Evolutionary conservation across 2,113 vertebrate genomes (phyloP).

Genomic region (Rhombomys opimus): DNA sequence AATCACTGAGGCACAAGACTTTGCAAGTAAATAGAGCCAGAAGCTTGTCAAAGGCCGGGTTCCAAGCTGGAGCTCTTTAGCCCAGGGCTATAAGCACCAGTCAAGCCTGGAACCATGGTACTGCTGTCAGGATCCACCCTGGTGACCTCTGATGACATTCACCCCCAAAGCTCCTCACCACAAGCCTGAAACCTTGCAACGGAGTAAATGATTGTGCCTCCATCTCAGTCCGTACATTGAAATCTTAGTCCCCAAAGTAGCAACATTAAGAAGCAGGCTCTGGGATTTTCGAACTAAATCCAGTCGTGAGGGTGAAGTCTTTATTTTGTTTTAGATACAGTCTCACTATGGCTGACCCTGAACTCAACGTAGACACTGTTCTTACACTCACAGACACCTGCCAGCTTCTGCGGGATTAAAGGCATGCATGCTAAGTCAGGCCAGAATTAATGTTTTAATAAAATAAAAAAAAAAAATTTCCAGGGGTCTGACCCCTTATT

Average conservation of each 20-base stretch:
- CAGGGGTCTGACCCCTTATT: neutral
- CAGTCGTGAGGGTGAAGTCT: too few species aligned
- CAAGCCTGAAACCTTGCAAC: too few species aligned
- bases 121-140: neutral
- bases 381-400: neutral
- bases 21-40: neutral
- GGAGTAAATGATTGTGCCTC: neutral
- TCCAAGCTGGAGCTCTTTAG: neutral
- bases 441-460: neutral
- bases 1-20: neutral
- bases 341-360: neutral
- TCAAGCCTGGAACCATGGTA: neutral
- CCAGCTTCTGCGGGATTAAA: neutral
- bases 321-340: neutral
- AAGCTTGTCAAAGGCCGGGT: neutral
- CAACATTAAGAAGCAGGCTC: neutral
- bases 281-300: neutral
- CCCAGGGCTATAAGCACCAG: neutral
- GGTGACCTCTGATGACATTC: neutral
- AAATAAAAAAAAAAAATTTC: neutral
- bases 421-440: neutral
- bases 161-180: neutral
- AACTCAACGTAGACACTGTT: too few species aligned
- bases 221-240: neutral
- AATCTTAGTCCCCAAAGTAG: neutral